These are phyloP conservation scores for Caenorhabditis sp. DNA, from an alignment of 2,888 invertebrate genomes.

Conservation along the genomic window DNA sequence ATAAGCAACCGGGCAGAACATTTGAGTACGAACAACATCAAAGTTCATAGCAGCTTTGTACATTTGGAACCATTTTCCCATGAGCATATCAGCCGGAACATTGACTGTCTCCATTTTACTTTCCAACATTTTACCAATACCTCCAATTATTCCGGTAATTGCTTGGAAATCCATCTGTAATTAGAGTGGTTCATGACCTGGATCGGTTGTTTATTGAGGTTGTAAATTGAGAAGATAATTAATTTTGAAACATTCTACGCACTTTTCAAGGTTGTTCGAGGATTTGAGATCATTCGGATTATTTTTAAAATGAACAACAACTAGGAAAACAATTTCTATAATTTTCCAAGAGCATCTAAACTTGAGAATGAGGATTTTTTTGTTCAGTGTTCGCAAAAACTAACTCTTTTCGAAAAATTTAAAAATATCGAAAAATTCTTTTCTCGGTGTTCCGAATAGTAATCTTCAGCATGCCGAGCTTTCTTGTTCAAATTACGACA, in stretches of 20 bases:
- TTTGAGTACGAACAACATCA: slow-evolving; percentile 70
- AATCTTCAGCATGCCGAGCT: too few relatives aligned
- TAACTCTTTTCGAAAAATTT: too few relatives aligned
- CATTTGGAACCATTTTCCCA: slow-evolving; percentile 71
- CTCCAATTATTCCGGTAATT: slow-evolving; percentile 68
- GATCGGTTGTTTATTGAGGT: not conserved
- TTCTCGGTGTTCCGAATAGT: too few relatives aligned
- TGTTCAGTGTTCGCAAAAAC: too few relatives aligned
- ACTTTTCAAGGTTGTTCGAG: not conserved
- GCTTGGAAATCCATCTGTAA: slow-evolving; percentile 70
- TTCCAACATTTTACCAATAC: slow-evolving; percentile 69
- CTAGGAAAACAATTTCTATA: not conserved
- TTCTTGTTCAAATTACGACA: too few relatives aligned
- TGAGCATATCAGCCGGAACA: slow-evolving; percentile 65
- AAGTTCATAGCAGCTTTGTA: slow-evolving; percentile 71
- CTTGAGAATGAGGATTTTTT: too few relatives aligned
- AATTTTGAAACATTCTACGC: not conserved
- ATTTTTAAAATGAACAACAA: not conserved
- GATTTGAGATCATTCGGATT: not conserved
- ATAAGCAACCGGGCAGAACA: slow-evolving; percentile 71
- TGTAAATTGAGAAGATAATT: not conserved
- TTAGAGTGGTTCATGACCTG: not conserved
- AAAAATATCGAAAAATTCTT: too few relatives aligned
- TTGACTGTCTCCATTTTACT: slow-evolving; percentile 67
- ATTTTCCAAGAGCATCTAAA: too few relatives aligned